Base-by-base conservation (phyloP, 2,797 vertebrate species). In the Serranus cabrilla region DNA sequence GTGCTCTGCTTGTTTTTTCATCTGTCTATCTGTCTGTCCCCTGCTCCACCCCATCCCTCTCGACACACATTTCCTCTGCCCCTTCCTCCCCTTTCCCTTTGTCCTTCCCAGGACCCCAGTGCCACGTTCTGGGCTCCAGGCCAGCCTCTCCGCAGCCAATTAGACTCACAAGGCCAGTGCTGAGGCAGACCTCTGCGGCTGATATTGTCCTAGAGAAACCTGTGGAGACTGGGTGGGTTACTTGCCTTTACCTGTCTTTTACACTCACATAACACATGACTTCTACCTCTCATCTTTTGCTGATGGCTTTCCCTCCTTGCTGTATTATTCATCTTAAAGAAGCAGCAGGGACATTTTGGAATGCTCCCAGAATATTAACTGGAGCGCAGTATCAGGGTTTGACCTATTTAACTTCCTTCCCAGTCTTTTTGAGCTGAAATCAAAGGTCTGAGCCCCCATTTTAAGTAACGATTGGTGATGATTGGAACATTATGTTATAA, bases 61-160 rank as follows among this genome's bases (percentile, higher is more conserved):
- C 11, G 18, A 67, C 61, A 66, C 46, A 46, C 62, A 21, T 42
- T n/a, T 18, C 25, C 27, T 12, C 74, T 39, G 10, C 49, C 20
- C 23, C 54, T 18, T 57, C 51, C 37, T 63, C 31, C 43, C 16
- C 57, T 66, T 54, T 52, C 6, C 78, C 27, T 82, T 61, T 81
- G 18, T 58, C 81, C 45, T 80, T 79, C 75, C 78, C 96, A 97
- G 95, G 71, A 83, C 80, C 70, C 73, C 87, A 51, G 59, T 52
- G 71, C 71, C 70, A 65, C 37, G 58, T 70, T 69, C 37, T 45
- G 0, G 70, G 74, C 83, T 90, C 91, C 66, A 92, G 87, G 34
- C 94, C 94, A 65, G 59, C 31, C n/a, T 93, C 94, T 86, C 96
- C 97, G 80, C 93, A 91, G 84, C 97, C 96, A 49, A 93, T 98